These are phyloP conservation scores for Chelonus formosanus DNA, from an alignment of 2,888 invertebrate genomes.

Conservation along the genomic window DNA sequence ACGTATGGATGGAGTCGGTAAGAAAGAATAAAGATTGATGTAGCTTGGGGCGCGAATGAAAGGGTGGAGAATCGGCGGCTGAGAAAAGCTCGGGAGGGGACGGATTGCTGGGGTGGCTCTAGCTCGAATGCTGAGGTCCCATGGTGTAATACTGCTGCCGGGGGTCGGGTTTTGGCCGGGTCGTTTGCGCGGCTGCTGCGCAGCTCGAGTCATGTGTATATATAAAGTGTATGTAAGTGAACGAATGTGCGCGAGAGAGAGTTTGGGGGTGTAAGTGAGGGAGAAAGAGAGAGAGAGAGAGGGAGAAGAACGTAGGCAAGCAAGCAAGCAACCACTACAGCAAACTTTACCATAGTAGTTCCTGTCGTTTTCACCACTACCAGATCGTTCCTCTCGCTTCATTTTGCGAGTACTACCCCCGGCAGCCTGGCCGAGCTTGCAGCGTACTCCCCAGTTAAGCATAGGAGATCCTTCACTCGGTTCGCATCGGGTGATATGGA, in stretches of 20 bases:
- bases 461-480: slow-evolving; percentile 25
- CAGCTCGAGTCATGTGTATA: slow-evolving; percentile 30
- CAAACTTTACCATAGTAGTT: slow-evolving; percentile 14
- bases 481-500: slow-evolving; percentile 11
- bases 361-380: slow-evolving; percentile 27
- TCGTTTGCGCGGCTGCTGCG: slow-evolving; percentile 45
- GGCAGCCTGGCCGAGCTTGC: slow-evolving; percentile 48
- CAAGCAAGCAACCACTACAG: slow-evolving; percentile 41
- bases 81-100: slow-evolving; percentile 30
- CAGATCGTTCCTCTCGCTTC: slow-evolving; percentile 33
- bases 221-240: not conserved
- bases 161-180: slow-evolving; percentile 48
- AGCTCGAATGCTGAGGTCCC: slow-evolving; percentile 29
- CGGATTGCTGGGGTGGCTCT: slow-evolving; percentile 29
- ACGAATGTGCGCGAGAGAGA: slow-evolving; percentile 8
- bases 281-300: slow-evolving; percentile 34
- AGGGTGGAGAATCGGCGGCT: slow-evolving; percentile 16
- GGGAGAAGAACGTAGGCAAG: slow-evolving; percentile 34
- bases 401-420: slow-evolving; percentile 40
- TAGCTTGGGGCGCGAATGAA: slow-evolving; percentile 13
- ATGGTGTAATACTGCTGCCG: slow-evolving; percentile 30
- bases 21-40: too few relatives aligned
- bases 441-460: slow-evolving; percentile 42
- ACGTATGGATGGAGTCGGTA: too few relatives aligned
- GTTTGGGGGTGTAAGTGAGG: slow-evolving; percentile 20